Base-by-base conservation (phyloP, 2,113 vertebrate species). In the Melanotaenia duboulayi region DNA sequence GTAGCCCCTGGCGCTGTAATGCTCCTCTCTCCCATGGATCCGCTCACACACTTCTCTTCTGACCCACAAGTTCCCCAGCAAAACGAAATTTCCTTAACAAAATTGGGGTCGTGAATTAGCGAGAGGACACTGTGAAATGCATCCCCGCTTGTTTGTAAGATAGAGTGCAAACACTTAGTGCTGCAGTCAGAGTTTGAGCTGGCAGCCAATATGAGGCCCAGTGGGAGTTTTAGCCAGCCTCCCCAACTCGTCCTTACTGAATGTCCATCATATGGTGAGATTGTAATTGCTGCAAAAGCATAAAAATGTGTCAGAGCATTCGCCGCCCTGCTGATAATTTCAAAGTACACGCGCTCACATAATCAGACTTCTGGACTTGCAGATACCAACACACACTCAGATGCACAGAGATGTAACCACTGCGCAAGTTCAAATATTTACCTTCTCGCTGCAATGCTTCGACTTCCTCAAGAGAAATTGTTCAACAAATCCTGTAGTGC, bases 1-100 rank as follows among this genome's bases (percentile, higher is more conserved):
- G 82, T 85, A 83, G 91, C 91, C 90, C 74, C 82, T 90, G 91
- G 92, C 92, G 84, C 85, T 80, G 81, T 78, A 84, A 70, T 67
- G 82, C 83, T 89, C 82, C 80, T 81, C 61, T 82, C 88, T 89
- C 80, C 78, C 82, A 71, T 90, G 82, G 85, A 90, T 83, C 82
- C 23, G 48, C 84, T 85, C 76, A 13, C 74, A 75, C 72, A 44
- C 57, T 74, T 82, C 52, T 64, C 72, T 68, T 48, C 65, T 76
- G 62, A 71, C 76, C 71, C 72, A 65, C 78, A 78, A 85, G 74
- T 83, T 84, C 63, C 28, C 32, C 60, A 48, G 58, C 65, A 73
- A 80, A 88, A 83, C 63, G 32, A 55, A 28, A 84, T 83, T 87
- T 83, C 86, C 81, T 71, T 84, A 82, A 86, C 87, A 81, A 87